A percentile compares a stretch with the other conserved stretches of the same genome.
phyloP scores from a whole-genome alignment of 2,113 vertebrate species.

The Ceyx melanurus region DNA sequence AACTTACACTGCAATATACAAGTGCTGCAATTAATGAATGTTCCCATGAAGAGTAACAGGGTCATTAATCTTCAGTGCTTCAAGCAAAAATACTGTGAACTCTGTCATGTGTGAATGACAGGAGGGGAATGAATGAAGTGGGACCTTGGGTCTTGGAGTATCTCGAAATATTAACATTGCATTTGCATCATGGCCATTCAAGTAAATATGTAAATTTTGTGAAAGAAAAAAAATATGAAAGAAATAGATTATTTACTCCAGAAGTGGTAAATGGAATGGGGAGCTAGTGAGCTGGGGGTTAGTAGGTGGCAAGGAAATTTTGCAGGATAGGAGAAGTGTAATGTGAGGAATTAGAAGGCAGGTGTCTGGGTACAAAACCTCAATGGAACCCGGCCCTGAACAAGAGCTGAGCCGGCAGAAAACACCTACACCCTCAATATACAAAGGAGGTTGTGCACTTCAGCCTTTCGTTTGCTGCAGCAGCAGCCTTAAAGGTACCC shows the following conservation, averaged over 20 bases:
- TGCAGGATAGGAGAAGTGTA: neutral
- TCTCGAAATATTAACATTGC: neutral
- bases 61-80: neutral
- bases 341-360: neutral
- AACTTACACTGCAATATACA: neutral
- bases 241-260: neutral
- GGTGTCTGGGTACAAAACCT: neutral
- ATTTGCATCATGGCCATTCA: neutral
- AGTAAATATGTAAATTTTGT: neutral
- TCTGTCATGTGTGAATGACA: neutral
- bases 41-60: accelerated
- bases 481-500: neutral
- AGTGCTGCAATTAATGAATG: neutral
- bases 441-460: neutral
- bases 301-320: neutral
- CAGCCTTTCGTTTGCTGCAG: neutral
- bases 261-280: neutral
- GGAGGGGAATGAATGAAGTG: neutral
- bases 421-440: accelerated
- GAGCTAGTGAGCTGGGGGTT: neutral
- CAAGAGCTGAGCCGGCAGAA: neutral
- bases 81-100: neutral
- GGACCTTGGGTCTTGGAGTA: neutral
- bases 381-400: neutral
- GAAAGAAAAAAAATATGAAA: neutral